Conservation (phyloP, 2,797 vertebrate genomes). For the Halcyon leucocephala region DNA sequence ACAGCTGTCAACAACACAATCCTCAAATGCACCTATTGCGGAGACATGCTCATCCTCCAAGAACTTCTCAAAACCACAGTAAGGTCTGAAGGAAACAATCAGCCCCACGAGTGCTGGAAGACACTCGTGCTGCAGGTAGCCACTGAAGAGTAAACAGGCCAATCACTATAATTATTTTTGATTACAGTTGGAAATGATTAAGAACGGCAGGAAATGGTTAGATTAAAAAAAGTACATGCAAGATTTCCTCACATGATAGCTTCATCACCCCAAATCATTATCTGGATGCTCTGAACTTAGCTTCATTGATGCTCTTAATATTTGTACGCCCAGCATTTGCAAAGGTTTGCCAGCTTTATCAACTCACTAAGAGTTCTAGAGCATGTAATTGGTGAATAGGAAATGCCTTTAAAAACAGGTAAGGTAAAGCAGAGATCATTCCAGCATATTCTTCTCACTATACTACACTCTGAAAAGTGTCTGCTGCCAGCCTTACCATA, state of each 20-base stretch:
- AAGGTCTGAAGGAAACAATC: fast-evolving
- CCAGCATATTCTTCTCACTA: background rate
- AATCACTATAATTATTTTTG: background rate
- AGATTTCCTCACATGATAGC: background rate
- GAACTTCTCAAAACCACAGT: background rate
- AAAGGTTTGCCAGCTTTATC: background rate
- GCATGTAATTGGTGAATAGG: background rate
- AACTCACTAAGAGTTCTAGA: background rate
- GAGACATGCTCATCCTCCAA: background rate
- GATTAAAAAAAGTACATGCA: background rate
- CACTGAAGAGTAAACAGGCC: background rate
- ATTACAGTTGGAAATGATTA: background rate
- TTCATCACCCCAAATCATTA: background rate
- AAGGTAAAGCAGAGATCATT: background rate
- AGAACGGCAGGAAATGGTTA: constrained; percentile 24
- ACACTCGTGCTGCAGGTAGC: background rate
- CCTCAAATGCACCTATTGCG: fast-evolving
- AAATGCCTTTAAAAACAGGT: background rate
- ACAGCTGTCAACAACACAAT: background rate
- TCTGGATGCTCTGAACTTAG: background rate
- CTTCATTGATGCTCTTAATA: background rate
- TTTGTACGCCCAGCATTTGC: background rate
- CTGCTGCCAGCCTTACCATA: background rate
- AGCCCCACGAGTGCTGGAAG: background rate
- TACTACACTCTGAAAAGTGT: background rate